Evolutionary conservation across 1,140 invertebrate species (phyloP), one percentile per base, ranked within the genome.

Genomic region (Aphaenogaster rudis): DNA sequence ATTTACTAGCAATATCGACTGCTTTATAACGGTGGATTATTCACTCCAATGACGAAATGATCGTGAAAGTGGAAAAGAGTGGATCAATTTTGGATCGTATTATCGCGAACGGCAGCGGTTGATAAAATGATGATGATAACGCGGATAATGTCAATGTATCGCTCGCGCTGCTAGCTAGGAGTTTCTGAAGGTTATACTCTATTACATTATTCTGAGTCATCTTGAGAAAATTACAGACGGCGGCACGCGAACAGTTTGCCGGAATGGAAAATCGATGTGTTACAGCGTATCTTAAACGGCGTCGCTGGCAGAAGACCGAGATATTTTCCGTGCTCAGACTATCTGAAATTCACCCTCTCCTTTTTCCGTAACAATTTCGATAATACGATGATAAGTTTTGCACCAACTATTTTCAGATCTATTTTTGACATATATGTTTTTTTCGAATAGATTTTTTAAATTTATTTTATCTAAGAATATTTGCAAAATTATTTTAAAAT

Each of bases 221-320:
- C 79, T 91, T 79, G 81, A 87, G 91, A 92, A 92, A 90, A 90
- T 91, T 92, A 91, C 86, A 89, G 88, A 87, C 74, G 71, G 21
- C 66, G 50, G n/a, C 69, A 48, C 57, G 86, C 64, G 88, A 66
- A 91, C 86, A 82, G 87, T 91, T 81, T 89, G 88, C 90, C 81
- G 88, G 89, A 92, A 87, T 91, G 86, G 87, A 90, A 92, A 92
- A 92, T 93, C 92, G 91, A 93, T 93, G 77, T 89, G 87, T 88
- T 86, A 87, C 64, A 82, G 67, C 57, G 74, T 81, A 64, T 89
- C 89, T 86, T 52, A 57, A 82, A 80, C 54, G 45, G 13, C 69
- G 39, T 36, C 77, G 66, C 72, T 64, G 45, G 72, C 50, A 50
- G 45, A 17, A 52, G 67, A 39, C 28, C 33, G 48, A 61, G 63